phyloP scores from a whole-genome alignment of 2,797 vertebrate genomes.

The Lepilemur septentrionalis region DNA sequence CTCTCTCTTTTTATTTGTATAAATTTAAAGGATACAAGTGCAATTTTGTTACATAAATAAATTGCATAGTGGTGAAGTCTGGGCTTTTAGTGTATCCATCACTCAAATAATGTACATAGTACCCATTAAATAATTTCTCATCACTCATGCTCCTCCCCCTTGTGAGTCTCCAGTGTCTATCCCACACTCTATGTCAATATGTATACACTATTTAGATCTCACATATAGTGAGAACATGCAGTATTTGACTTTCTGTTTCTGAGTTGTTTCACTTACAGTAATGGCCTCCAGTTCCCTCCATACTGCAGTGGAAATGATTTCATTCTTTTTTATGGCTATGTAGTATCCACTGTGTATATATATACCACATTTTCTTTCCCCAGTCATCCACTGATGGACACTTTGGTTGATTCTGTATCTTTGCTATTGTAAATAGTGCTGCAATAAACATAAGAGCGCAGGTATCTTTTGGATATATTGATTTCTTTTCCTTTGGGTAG shows the following conservation, averaged over 20 bases:
- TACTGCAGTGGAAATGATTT: neutral
- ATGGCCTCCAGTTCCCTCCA: neutral
- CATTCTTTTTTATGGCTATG: neutral
- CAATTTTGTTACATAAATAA: neutral
- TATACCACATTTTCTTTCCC: neutral
- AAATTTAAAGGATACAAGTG: neutral
- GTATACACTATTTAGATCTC: neutral
- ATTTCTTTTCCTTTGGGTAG: neutral
- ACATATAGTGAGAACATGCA: neutral
- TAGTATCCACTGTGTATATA: neutral
- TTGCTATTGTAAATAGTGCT: neutral
- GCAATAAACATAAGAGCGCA: neutral
- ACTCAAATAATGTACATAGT: neutral
- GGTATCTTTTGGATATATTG: neutral
- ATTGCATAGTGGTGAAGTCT: neutral
- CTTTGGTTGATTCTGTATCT: neutral
- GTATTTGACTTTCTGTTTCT: neutral
- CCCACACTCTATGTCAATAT: neutral
- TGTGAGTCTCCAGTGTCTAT: neutral
- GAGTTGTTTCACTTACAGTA: neutral
- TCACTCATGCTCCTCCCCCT: neutral
- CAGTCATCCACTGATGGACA: neutral
- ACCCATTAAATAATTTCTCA: neutral
- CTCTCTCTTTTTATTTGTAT: neutral
- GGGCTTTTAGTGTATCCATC: neutral